Evolutionary conservation across 1,140 invertebrate genomes (phyloP).

Genomic region (Paraescarpia echinospica): DNA sequence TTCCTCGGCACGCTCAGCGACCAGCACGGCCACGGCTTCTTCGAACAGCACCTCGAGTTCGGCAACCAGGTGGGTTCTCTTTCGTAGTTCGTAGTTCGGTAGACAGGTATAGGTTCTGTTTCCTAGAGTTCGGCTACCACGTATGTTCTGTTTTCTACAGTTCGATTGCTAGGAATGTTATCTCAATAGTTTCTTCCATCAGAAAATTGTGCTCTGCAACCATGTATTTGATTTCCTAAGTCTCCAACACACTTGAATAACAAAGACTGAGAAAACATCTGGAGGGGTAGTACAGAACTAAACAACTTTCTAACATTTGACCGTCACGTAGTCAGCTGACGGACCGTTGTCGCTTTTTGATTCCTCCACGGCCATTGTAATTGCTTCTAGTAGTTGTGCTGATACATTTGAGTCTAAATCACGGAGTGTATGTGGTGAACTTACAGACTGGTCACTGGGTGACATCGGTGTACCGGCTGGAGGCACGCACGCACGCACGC

Average conservation of each 20-base stretch:
- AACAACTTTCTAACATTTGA: too few relatives aligned
- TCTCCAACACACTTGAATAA: too few relatives aligned
- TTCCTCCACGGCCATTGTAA: too few relatives aligned
- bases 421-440: background rate
- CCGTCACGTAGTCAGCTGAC: too few relatives aligned
- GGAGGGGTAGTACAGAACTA: too few relatives aligned
- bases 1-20: slow-evolving; percentile 9
- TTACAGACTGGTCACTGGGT: background rate
- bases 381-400: background rate
- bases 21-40: slow-evolving; percentile 21
- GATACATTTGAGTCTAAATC: background rate
- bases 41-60: slow-evolving; percentile 18
- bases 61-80: slow-evolving; percentile 20
- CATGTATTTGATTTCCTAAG: background rate
- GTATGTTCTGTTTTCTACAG: background rate
- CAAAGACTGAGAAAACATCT: too few relatives aligned
- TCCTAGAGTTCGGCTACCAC: background rate
- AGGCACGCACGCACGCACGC: background rate
- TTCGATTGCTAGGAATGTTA: background rate
- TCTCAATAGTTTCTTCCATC: background rate
- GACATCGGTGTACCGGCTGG: background rate
- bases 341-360: too few relatives aligned
- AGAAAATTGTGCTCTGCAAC: background rate
- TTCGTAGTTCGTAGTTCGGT: background rate
- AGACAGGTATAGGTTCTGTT: too few relatives aligned